Percentiles rank a stretch among this genome's conserved stretches.
Evolutionary conservation across 2,888 invertebrate species (phyloP).

Genomic region (Apotomis capreana): DNA sequence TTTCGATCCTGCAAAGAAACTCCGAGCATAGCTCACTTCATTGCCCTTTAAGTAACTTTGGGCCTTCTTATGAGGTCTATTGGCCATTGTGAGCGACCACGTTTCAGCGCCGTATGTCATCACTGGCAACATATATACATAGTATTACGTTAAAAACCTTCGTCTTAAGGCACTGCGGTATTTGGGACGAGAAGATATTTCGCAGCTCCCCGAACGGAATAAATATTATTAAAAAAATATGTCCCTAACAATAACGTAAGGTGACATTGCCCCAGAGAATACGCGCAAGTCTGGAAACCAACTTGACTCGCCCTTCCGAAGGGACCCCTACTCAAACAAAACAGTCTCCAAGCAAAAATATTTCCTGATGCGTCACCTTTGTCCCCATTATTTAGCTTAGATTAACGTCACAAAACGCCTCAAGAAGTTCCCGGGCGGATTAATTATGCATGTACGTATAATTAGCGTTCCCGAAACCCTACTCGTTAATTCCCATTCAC

Average conservation of each 20-base stretch:
- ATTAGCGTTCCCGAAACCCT: slow-evolving; percentile 28
- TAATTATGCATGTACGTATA: slow-evolving; percentile 36
- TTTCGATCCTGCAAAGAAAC: no score
- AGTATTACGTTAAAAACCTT: no score
- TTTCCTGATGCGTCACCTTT: slow-evolving; percentile 3
- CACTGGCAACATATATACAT: not conserved
- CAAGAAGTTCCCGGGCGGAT: not conserved
- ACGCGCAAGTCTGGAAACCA: slow-evolving; percentile 43
- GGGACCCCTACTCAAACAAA: slow-evolving; percentile 16
- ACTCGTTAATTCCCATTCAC: slow-evolving; percentile 31
- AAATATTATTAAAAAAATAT: slow-evolving; percentile 3
- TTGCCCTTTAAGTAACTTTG: no score
- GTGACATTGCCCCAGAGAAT: slow-evolving; percentile 45
- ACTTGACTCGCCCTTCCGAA: slow-evolving; percentile 48
- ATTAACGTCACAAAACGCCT: slow-evolving; percentile 2
- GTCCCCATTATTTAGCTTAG: not conserved
- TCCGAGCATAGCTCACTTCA: no score
- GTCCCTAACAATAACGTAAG: slow-evolving; percentile 49
- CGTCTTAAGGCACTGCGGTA: no score
- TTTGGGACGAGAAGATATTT: no score
- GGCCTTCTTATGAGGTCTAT: no score
- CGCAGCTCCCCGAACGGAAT: not conserved
- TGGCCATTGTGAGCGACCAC: no score
- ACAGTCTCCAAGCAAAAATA: slow-evolving; percentile 1
- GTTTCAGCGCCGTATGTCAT: no score